Conservation (phyloP, 2,797 vertebrate species). For the Tragopan temminckii region DNA sequence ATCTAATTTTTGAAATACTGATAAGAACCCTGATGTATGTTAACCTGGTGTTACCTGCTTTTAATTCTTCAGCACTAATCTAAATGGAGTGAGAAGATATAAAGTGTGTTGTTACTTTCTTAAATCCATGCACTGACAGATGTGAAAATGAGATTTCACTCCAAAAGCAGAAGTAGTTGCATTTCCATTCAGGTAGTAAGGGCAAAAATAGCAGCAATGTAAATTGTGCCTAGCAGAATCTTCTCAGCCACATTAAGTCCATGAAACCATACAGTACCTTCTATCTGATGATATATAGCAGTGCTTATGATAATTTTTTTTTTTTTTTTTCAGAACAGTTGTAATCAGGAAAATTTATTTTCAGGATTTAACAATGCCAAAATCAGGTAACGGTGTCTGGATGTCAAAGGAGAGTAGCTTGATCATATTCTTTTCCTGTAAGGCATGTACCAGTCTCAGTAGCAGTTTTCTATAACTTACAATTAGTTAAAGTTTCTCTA, state of each 20-base stretch:
- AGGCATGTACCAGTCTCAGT: background rate
- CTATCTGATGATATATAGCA: rapidly evolving
- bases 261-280: background rate
- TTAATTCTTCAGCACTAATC: background rate
- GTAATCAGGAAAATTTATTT: background rate
- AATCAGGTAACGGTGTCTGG: background rate
- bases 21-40: background rate
- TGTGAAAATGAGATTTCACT: background rate
- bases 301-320: too few species aligned
- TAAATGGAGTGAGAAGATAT: background rate
- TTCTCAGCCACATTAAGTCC: background rate
- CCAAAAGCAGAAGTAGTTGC: background rate
- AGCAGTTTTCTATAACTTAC: background rate
- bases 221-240: background rate
- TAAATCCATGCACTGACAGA: background rate
- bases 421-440: background rate
- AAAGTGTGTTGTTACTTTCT: background rate
- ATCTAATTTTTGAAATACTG: background rate
- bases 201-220: background rate
- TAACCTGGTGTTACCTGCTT: background rate
- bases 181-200: background rate
- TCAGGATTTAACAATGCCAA: background rate
- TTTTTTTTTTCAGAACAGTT: background rate
- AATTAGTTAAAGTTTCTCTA: background rate
- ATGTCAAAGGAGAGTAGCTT: background rate